Base-by-base conservation (phyloP, 2,888 invertebrate genomes). In the Polyommatus icarus region DNA sequence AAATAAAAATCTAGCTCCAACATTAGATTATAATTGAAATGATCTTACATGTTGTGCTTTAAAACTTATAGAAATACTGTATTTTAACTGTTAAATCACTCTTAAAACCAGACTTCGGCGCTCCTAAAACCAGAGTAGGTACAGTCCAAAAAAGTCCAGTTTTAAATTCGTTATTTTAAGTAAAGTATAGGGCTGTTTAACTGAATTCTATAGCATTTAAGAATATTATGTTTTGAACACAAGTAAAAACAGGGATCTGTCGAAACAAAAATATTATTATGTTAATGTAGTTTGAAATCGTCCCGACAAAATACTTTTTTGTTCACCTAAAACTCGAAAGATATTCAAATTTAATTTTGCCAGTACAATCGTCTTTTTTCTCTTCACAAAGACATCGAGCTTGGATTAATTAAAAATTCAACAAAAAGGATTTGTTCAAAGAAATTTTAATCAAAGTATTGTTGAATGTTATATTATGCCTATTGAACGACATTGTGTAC, bases 361-460 rank as follows among this genome's bases (percentile, higher is more conserved):
- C 20, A 54, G 75, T 75, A 54, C 75, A 75, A 75, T 75, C 29
- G 75, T 75, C 67, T 67, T 67, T 75, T 75, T 75, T 75, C 54
- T 54, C 40, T 54, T 54, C 75, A 50, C 75, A 75, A 75, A 75
- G 75, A 75, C 73, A 73, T 73, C 10, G 46, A 75, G 50, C 75
- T 29, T 18, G 29, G 75, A 75, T 75, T 54, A 75, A 75, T 75
- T 75, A 75, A 75, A 75, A 50, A 50, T 54, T 75, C 32, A 75
- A 75, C 75, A 75, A 75, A 73, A 50, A 75, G 75, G 54, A 75
- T 75, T 75, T 75, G 29, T 46, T 75, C 24, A 54, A 54, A 50
- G 75, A 75, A 54, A 50, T 73, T 18, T 50, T 46, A 73, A 46
- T 75, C 50, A 75, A 54, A 75, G 50, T 32, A 67, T 32, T 67